Evolutionary conservation across 2,113 vertebrate species (phyloP).

Genomic region (Ploceus nigricollis): DNA sequence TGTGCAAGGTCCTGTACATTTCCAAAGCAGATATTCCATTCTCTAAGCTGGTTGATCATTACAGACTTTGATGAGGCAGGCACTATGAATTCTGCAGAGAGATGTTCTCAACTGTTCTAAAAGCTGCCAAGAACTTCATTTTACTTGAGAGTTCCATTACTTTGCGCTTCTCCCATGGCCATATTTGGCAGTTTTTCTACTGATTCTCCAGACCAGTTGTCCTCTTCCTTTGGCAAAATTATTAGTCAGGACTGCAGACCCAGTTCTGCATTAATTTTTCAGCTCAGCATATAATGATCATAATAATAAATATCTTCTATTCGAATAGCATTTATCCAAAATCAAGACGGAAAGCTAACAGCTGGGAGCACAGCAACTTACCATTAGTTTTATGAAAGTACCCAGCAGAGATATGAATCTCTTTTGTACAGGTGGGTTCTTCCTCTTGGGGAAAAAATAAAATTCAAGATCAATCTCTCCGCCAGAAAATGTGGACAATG

Average conservation of each 20-base stretch:
- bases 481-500: neutral
- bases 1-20: neutral
- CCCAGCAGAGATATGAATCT: neutral
- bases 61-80: neutral
- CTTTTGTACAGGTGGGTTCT: neutral
- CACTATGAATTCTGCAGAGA: neutral
- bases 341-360: neutral
- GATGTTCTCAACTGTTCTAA: neutral
- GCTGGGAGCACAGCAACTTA: neutral
- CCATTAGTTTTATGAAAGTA: neutral
- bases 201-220: neutral
- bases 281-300: neutral
- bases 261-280: neutral
- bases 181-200: neutral
- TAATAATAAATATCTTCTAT: neutral
- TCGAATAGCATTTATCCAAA: neutral
- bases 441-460: neutral
- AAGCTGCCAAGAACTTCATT: neutral
- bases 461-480: neutral
- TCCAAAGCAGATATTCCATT: neutral
- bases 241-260: neutral
- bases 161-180: neutral
- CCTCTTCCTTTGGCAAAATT: neutral
- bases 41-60: neutral
- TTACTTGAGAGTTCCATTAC: neutral